Evolutionary conservation across 2,888 invertebrate genomes (phyloP), one percentile per base, ranked within the genome.

Genomic region (Sepioteuthis lessoniana): DNA sequence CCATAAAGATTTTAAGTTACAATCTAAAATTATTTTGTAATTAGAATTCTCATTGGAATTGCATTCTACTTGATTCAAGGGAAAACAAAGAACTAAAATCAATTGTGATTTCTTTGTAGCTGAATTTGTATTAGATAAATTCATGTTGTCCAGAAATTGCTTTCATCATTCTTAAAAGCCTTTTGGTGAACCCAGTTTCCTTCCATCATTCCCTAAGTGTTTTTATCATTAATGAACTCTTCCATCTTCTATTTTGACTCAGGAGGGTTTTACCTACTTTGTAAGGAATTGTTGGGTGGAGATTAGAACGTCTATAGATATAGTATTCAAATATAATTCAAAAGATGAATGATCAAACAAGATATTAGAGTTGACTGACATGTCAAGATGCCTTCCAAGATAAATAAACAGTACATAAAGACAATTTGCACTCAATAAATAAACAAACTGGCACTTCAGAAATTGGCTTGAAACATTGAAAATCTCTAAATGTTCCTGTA

Each of bases 131-230:
- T 76, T 13, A 19, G 16, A 35, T 76, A 16, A 19, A n/a, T 13
- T 0, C 13, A n/a, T n/a, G 76, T 13, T 35, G n/a, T 76, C 16
- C n/a, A 16, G 76, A 76, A 25, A 76, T 76, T 60, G 60, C 4
- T 76, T 76, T 76, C 76, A 76, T 76, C 76, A 76, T n/a, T 13
- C 76, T 76, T 76, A 76, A 76, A 76, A 76, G 76, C 76, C n/a
- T 76, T 76, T 76, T 76, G n/a, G 13, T 16, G n/a, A 76, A 35
- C 35, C 10, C 7, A 35, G 2, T 10, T 76, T 76, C 19, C 76
- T 76, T n/a, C 13, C n/a, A n/a, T 76, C n/a, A 76, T 76, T 76
- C n/a, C 13, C 35, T 25, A 13, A 16, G 76, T n/a, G n/a, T 35
- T 76, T 55, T 76, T n/a, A 76, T 76, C 76, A 13, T n/a, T 76